Base-by-base conservation (phyloP, 2,113 vertebrate genomes). In the Hymenochirus boettgeri region DNA sequence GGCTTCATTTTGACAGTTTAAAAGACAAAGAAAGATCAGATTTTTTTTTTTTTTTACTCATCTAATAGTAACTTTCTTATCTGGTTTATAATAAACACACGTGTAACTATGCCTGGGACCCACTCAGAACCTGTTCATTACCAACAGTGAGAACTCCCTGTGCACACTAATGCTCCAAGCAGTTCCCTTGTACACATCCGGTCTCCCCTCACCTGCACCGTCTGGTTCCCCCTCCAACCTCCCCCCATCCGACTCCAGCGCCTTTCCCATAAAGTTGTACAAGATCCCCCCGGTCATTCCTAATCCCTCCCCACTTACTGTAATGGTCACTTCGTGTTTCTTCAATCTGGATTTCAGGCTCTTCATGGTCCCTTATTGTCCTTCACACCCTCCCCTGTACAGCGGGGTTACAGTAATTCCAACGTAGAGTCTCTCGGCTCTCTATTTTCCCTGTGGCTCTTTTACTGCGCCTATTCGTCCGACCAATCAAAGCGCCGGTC, bases 311-410 rank as follows among this genome's bases (percentile, higher is more conserved):
- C 55, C 15, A 67, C 65, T 60, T 25, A 67, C 65, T 45, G 65
- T 67, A 35, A 67, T 87, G 61, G 87, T 84, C 2, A 89, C 83
- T 76, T 97, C 94, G 60, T 94, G 92, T 77, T 88, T 92, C 79
- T 90, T 90, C 83, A 96, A 72, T 5, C 92, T 87, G 71, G 93
- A 92, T 80, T 92, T 95, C 47, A 97, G 85, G 79, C 91, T 95
- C 90, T 96, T 97, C 94, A 96, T 90, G 81, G 72, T 55, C 3
- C 4, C 2, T 2, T 1, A 23, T 1, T 48, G 15, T 42, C 39
- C 39, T 2, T 7, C 45, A 7, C 45, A 15, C 21, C 3, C 5
- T 10, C 8, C 18, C 2, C 62, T 1, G 5, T 11, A 15, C 71
- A 21, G 45, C 67, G 21, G 52, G 51, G 35, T 4, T 42, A 42